These are phyloP conservation scores for Gopherus evgoodei DNA, from an alignment of 2,113 vertebrate genomes.

Conservation along the genomic window DNA sequence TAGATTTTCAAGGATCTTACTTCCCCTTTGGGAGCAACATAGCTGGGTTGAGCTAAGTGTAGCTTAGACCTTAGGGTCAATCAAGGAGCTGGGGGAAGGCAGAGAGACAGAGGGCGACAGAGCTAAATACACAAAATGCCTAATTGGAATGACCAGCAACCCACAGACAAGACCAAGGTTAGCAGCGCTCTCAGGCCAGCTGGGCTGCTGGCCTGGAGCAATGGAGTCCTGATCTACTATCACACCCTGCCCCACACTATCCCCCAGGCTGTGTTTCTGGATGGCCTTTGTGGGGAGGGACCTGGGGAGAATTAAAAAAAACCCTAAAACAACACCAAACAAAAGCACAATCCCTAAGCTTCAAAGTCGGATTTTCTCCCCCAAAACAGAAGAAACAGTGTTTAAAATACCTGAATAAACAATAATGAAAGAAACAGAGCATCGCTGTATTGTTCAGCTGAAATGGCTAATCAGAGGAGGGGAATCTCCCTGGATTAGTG, in stretches of 20 bases:
- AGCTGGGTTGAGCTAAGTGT: not conserved
- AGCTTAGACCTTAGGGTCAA: not conserved
- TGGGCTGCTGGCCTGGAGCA: not conserved
- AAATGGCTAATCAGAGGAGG: not conserved
- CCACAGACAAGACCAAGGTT: not conserved
- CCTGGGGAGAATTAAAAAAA: not conserved
- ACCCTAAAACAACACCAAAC: fast-evolving
- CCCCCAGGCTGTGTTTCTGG: no score
- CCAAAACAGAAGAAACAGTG: not conserved
- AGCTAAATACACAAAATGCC: not conserved
- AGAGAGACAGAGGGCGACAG: not conserved
- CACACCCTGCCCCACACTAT: no score
- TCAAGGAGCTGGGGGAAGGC: not conserved
- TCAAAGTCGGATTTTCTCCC: not conserved
- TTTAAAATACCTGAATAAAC: not conserved
- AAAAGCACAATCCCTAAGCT: not conserved
- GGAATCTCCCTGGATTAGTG: not conserved
- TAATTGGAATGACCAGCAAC: not conserved
- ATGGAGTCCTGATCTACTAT: not conserved
- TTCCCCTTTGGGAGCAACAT: not conserved
- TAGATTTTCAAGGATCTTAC: no score
- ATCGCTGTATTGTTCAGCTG: not conserved
- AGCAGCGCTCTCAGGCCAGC: not conserved
- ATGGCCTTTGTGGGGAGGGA: no score
- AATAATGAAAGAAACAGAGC: not conserved